Evolutionary conservation across 2,113 vertebrate genomes (phyloP), one percentile per base, ranked within the genome.

Genomic region (Opisthocomus hoazin): DNA sequence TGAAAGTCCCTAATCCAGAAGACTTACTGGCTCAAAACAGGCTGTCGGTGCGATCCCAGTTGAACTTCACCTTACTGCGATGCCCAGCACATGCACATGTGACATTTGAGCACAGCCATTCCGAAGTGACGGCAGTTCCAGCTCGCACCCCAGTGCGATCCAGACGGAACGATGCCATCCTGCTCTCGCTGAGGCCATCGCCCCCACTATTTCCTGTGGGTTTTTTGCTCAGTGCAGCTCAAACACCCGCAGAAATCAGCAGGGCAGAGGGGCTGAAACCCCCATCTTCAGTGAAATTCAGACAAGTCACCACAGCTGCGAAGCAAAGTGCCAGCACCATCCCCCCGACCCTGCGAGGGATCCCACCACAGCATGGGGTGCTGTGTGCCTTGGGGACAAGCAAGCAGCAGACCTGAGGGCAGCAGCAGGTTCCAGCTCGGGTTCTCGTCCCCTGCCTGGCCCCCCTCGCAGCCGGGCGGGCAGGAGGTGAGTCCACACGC

Each of bases 381-480:
- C 82, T 80, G 83, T 37, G 68, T 20, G 2, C 73, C 88, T 87
- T 56, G 88, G 60, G 82, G 92, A 27, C 10, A 34, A 77, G 60
- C 80, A 87, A 84, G 90, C 79, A 45, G 95, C 95, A 95, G 89
- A 93, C 89, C 76, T 63, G 58, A 69, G 64, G 83, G 90, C 85
- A 90, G 83, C 94, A 77, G 45, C 91, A 87, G 76, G 74, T 82
- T 58, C 68, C 78, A 51, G 78, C 58, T 80, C 11, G 15, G 32
- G 41, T 43, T 79, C n/a, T 41, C 4, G 6, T 26, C 74, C 83
- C 8, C 45, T 19, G 39, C 89, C 57, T 54, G 34, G 1, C 12
- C 57, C 36, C 56, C 27, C n/a, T n/a, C n/a, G n/a, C n/a, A n/a
- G n/a, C n/a, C 1, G 2, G 85, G 60, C 13, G 20, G 68, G 64